Base-by-base conservation (phyloP, 2,888 invertebrate genomes). In the Agonopterix arenella region DNA sequence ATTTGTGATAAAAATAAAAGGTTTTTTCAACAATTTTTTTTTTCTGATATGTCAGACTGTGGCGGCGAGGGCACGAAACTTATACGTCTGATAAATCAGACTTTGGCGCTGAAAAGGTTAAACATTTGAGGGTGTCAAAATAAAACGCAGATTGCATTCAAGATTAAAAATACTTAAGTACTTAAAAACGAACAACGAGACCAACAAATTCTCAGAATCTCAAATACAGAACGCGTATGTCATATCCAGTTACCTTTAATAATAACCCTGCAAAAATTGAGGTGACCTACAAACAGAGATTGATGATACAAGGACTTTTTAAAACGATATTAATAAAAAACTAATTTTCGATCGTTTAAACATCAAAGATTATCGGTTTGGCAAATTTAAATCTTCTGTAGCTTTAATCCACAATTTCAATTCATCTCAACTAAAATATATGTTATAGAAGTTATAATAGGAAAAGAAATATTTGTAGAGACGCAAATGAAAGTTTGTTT, bases 241-340 rank as follows among this genome's bases (percentile, higher is more conserved):
- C 55, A 53, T 70, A 64, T 76, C 65, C 64, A 59, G 73, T 79
- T 77, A 73, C 78, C 66, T 72, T 66, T 64, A 64, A 66, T 68
- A 68, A 68, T 71, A 70, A 70, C 63, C 60, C 56, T 61, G 55
- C 59, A 48, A 66, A 40, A 64, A 80, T 73, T 53, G 64, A 68
- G 80, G 77, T 79, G 77, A 76, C 80, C 78, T 65, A 76, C 54
- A 68, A 72, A 66, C 51, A 51, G 51, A 54, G 47, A 45, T 56
- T 57, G 58, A 48, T 47, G 48, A 57, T 52, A 50, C 59, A 66
- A 66, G 64, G 59, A 59, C 53, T 57, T 46, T 28, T 28, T 13
- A 43, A 45, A 54, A 53, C 51, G 48, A 50, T 57, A 53, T 50
- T 50, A 46, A 48, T 43, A 44, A 47, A 28, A 28, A 13, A 36